phyloP scores from a whole-genome alignment of 2,888 invertebrate genomes.

The Magallana nippona region DNA sequence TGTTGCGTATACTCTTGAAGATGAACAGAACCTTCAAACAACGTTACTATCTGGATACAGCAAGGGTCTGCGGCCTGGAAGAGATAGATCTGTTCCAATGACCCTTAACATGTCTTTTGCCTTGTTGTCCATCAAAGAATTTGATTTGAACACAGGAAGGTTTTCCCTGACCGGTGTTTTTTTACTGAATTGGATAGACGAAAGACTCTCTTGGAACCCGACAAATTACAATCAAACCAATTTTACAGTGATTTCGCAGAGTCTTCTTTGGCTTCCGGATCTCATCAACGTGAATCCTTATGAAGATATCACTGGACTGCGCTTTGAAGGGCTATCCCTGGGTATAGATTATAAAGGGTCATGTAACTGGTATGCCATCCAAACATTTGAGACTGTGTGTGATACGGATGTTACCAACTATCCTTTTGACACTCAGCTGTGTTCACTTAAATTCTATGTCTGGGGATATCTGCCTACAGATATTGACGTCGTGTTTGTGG shows the following conservation, averaged over 20 bases:
- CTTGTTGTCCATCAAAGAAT: constrained; percentile 49
- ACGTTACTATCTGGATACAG: constrained; percentile 42
- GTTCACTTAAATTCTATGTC: background rate
- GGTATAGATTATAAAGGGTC: background rate
- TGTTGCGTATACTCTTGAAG: constrained; percentile 4
- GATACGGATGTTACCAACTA: background rate
- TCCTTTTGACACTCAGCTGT: background rate
- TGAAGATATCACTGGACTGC: background rate
- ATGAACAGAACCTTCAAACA: constrained; percentile 38
- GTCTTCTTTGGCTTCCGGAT: constrained; percentile 46
- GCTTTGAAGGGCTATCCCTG: background rate
- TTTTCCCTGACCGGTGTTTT: constrained; percentile 45
- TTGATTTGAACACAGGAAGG: constrained; percentile 50
- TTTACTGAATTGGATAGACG: constrained; percentile 45
- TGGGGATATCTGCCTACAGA: background rate
- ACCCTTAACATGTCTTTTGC: constrained; percentile 42
- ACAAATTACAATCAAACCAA: constrained; percentile 36
- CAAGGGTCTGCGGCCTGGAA: constrained; percentile 40
- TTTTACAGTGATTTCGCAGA: constrained; percentile 17
- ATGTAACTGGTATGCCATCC: background rate
- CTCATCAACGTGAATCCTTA: background rate
- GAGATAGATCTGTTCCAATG: constrained; percentile 39
- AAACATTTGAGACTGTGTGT: background rate
- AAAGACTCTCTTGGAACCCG: constrained; percentile 49
- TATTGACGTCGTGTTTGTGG: background rate